Evolutionary conservation across 30 jellyfish, hydroid and myxozoan species (phyloP).

Genomic region (Aurelia sp.): DNA sequence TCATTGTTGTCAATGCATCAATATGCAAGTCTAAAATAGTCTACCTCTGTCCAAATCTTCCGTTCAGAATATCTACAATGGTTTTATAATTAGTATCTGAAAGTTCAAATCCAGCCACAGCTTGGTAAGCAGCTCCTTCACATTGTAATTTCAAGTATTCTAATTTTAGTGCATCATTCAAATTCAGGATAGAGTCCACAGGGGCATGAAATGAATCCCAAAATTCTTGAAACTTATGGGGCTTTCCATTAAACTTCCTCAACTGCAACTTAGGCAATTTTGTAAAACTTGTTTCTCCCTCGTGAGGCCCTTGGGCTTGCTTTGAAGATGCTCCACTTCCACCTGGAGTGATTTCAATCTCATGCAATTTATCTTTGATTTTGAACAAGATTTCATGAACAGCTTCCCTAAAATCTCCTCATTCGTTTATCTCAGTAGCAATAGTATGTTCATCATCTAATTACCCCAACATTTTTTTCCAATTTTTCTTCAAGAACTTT

Average conservation of each 20-base stretch:
- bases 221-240: constrained; percentile 14
- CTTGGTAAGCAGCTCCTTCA: constrained; percentile 22
- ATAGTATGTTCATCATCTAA: constrained; percentile 11
- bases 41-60: no score
- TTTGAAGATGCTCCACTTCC: not conserved
- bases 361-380: not conserved
- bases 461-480: constrained; percentile 16
- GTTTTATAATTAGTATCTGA: no score
- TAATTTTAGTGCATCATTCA: constrained; percentile 11
- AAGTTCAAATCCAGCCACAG: constrained; percentile 26
- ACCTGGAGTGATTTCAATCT: constrained; percentile 5
- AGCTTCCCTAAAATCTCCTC: no score
- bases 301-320: not conserved
- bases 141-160: constrained; percentile 27
- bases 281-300: constrained; percentile 34
- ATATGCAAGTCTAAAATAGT: no score
- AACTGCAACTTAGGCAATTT: constrained; percentile 8
- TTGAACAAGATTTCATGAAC: no score
- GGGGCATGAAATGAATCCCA: constrained; percentile 41
- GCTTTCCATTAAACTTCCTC: not conserved
- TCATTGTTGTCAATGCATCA: no score
- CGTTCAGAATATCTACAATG: no score
- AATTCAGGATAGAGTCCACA: constrained; percentile 16
- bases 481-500: constrained; percentile 6
- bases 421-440: not conserved